Evolutionary conservation across 2,113 vertebrate species (phyloP).

Genomic region (Eulemur macaco): DNA sequence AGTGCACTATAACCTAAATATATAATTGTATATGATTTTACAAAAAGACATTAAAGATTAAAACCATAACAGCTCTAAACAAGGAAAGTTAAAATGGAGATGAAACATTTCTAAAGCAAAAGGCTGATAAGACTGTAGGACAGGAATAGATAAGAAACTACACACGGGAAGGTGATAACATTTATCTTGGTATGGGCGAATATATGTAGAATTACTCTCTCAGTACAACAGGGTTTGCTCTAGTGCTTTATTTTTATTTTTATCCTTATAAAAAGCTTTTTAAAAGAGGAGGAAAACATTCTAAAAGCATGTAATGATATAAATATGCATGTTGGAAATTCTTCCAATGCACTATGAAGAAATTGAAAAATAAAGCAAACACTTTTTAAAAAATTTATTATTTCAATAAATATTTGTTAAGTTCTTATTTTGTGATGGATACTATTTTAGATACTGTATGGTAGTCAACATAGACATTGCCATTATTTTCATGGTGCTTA

Average conservation of each 20-base stretch:
- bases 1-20: not conserved
- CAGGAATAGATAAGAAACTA: not conserved
- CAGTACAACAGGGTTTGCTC: not conserved
- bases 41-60: not conserved
- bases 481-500: not conserved
- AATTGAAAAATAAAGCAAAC: slow-evolving; percentile 11
- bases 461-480: not conserved
- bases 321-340: slow-evolving; percentile 10
- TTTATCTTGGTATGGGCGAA: not conserved
- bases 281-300: not conserved
- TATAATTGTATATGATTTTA: not conserved
- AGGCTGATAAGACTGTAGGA: not conserved
- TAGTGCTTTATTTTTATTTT: slow-evolving; percentile 14
- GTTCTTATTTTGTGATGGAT: not conserved
- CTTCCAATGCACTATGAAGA: not conserved
- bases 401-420: not conserved
- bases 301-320: not conserved
- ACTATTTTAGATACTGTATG: not conserved
- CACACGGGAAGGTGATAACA: not conserved
- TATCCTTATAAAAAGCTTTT: not conserved
- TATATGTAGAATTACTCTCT: not conserved
- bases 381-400: not conserved
- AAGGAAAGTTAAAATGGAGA: not conserved
- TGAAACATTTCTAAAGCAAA: not conserved
- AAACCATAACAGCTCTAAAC: not conserved